phyloP scores from a whole-genome alignment of 1,140 invertebrate species.

The Branchinecta lindahli region DNA sequence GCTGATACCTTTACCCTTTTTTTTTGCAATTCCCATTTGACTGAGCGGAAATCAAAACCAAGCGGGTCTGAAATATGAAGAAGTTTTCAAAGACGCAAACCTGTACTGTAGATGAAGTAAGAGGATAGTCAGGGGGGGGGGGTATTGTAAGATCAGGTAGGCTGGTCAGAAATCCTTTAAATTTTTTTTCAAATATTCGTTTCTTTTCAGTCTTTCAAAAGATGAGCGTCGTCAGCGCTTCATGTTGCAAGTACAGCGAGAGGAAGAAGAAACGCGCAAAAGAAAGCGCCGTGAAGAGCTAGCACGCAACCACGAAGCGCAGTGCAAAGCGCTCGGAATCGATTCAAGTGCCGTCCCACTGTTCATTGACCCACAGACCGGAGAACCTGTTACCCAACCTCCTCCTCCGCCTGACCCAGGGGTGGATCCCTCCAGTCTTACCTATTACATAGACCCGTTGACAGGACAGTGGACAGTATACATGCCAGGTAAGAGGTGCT shows the following conservation, averaged over 20 bases:
- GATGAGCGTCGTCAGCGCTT: constrained; percentile 56
- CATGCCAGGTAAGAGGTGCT: constrained; percentile 4
- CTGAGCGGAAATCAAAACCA: too few species aligned
- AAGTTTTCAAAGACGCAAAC: too few species aligned
- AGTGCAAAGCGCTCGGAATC: constrained; percentile 28
- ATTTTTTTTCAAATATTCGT: constrained; percentile 12
- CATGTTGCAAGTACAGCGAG: constrained; percentile 50
- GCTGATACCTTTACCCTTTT: too few species aligned
- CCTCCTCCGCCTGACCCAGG: constrained; percentile 16
- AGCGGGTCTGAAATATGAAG: too few species aligned
- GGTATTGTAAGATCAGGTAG: too few species aligned
- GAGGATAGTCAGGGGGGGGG: too few species aligned
- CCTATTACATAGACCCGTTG: background rate
- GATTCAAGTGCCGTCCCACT: constrained; percentile 21
- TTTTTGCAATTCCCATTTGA: too few species aligned
- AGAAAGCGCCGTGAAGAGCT: constrained; percentile 42
- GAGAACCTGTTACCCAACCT: constrained; percentile 17
- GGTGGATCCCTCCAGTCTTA: constrained; percentile 17
- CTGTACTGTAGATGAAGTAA: too few species aligned
- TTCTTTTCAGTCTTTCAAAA: constrained; percentile 42
- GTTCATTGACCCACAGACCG: constrained; percentile 20
- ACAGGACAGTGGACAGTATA: constrained; percentile 1
- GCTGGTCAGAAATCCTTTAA: too few species aligned
- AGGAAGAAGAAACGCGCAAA: constrained; percentile 44
- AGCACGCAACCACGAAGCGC: constrained; percentile 44